Evolutionary conservation across 2,113 vertebrate species (phyloP).

Genomic region (Trematocara zebra): DNA sequence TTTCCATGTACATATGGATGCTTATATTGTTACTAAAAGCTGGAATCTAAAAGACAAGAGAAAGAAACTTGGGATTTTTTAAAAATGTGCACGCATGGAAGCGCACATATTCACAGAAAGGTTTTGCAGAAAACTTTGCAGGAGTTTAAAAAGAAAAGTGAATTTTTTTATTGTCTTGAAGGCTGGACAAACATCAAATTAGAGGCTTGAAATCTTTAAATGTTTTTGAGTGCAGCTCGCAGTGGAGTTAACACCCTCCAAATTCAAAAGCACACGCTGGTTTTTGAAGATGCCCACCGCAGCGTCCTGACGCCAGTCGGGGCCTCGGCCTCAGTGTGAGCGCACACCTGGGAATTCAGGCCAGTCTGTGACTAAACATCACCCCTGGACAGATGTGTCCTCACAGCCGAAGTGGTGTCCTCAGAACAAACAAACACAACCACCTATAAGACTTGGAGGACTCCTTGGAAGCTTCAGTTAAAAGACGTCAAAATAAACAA

Average conservation of each 20-base stretch:
- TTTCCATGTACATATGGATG: background rate
- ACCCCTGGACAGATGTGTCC: constrained; percentile 45
- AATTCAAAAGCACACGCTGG: constrained; percentile 7
- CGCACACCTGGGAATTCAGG: constrained; percentile 59
- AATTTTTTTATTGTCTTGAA: background rate
- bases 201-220: background rate
- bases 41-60: background rate
- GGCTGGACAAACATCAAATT: background rate
- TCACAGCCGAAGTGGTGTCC: background rate
- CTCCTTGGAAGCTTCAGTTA: background rate
- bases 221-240: background rate
- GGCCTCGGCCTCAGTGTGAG: constrained; percentile 32
- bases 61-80: background rate
- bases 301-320: background rate
- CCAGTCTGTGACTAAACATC: constrained; percentile 29
- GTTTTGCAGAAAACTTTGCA: background rate
- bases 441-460: constrained; percentile 1
- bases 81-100: background rate
- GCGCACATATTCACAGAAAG: background rate
- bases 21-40: background rate
- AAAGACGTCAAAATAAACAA: background rate
- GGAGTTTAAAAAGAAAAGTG: background rate
- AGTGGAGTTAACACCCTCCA: background rate
- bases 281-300: background rate
- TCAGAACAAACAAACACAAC: constrained; percentile 25